Conservation (phyloP, 1,140 invertebrate species). For the Pteromalus puparum region DNA sequence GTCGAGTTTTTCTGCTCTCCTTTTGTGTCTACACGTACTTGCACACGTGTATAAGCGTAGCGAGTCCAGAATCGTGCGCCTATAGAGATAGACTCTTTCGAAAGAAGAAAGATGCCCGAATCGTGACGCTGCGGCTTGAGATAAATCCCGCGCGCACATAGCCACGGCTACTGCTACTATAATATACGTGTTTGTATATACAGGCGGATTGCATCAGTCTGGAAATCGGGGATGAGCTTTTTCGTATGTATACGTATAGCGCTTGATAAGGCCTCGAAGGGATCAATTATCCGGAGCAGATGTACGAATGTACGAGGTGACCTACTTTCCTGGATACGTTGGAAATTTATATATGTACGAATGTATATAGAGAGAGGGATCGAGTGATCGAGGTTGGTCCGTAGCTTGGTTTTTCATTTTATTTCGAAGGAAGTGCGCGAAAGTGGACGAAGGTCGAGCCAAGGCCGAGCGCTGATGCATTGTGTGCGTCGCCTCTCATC, state of each 20-base stretch:
- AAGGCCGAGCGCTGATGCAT: neutral
- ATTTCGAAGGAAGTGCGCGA: neutral
- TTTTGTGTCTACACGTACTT: neutral
- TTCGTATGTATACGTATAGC: no score
- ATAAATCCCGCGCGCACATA: neutral
- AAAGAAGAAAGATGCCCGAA: slow-evolving; percentile 18
- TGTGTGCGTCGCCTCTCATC: no score
- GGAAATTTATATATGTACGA: neutral
- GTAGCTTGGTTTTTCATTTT: no score
- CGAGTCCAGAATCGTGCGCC: no score
- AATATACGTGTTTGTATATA: neutral
- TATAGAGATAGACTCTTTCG: neutral
- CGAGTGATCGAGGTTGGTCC: neutral
- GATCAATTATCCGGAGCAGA: neutral
- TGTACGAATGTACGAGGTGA: neutral
- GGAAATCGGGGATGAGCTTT: neutral
- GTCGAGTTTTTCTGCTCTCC: neutral
- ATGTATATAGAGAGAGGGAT: no score
- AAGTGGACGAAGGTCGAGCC: slow-evolving; percentile 2
- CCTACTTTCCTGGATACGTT: neutral
- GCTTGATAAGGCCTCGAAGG: neutral
- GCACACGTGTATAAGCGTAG: neutral
- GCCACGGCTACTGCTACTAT: neutral
- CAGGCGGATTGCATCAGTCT: neutral
- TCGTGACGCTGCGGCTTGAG: neutral